Conservation (phyloP, 2,113 vertebrate species). For the Acrocephalus arundinaceus region DNA sequence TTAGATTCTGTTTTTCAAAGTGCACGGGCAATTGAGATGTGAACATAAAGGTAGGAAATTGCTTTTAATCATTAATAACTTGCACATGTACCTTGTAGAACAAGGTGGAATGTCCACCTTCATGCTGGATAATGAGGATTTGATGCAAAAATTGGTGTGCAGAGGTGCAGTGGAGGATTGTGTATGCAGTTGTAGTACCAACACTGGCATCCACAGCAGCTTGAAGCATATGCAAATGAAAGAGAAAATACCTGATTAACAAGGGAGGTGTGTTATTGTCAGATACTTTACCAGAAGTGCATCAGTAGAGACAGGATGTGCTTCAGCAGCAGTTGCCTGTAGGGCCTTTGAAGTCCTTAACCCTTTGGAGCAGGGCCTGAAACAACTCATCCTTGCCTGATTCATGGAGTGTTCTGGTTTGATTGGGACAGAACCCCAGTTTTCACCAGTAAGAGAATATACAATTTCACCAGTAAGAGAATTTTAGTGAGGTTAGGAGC, state of each 20-base stretch:
- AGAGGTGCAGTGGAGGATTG: background rate
- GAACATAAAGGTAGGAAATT: constrained; percentile 33
- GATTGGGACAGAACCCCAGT: background rate
- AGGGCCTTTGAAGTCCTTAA: background rate
- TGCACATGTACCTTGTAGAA: background rate
- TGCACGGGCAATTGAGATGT: background rate
- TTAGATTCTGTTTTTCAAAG: constrained; percentile 31
- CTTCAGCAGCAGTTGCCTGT: background rate
- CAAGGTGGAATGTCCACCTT: background rate
- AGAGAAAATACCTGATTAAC: background rate
- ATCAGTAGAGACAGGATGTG: background rate
- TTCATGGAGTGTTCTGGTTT: background rate
- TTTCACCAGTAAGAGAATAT: background rate
- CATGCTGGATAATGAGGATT: background rate
- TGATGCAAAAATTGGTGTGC: background rate
- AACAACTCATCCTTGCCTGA: background rate
- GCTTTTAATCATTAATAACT: constrained; percentile 56
- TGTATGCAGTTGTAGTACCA: background rate
- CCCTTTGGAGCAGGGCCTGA: background rate
- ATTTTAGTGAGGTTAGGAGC: background rate
- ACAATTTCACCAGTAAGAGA: background rate
- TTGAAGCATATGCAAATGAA: background rate
- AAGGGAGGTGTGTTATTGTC: background rate
- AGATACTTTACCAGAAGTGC: background rate
- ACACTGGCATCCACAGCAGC: background rate